These are phyloP conservation scores for Oxyura jamaicensis DNA, from an alignment of 2,113 vertebrate species.

Conservation along the genomic window DNA sequence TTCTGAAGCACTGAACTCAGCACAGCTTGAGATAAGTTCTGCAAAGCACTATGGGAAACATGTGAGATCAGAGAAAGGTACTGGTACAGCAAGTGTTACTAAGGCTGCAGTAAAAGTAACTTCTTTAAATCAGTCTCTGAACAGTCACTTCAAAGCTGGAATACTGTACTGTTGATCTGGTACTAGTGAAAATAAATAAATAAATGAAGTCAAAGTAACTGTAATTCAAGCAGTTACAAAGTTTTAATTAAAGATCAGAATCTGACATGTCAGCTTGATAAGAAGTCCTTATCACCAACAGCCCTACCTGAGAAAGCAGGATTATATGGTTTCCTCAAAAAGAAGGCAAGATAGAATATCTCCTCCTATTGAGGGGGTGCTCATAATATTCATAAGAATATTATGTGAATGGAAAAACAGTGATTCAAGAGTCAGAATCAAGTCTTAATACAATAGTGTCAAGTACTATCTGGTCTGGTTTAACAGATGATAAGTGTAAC, in stretches of 20 bases:
- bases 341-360: neutral
- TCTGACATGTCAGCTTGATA: neutral
- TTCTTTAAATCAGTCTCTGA: neutral
- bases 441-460: neutral
- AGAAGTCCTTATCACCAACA: neutral
- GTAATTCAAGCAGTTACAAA: neutral
- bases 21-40: neutral
- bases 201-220: neutral
- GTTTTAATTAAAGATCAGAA: neutral
- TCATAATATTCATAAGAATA: neutral
- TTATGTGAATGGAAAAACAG: neutral
- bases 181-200: neutral
- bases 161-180: neutral
- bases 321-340: neutral
- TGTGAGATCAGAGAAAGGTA: neutral
- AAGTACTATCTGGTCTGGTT: neutral
- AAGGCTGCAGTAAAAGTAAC: neutral
- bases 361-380: neutral
- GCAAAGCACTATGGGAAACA: neutral
- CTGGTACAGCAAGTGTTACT: neutral
- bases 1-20: neutral
- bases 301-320: neutral
- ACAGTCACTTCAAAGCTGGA: neutral
- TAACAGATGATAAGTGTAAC: accelerated
- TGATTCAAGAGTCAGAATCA: neutral